phyloP scores from a whole-genome alignment of 2,113 vertebrate genomes.

The Caracal caracal region DNA sequence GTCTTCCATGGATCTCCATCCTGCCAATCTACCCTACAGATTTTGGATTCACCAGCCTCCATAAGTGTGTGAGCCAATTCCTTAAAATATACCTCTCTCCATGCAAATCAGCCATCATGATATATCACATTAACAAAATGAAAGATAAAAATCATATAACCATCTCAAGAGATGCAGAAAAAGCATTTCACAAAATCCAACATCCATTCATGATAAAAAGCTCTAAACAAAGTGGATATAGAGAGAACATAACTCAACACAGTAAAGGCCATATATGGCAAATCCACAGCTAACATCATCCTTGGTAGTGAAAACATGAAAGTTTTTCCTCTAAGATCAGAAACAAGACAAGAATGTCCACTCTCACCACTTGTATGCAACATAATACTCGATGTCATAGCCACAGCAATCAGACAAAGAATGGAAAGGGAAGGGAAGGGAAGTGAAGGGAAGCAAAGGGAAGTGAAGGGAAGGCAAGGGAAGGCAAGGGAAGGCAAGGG shows the following conservation, averaged over 20 bases:
- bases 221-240: neutral
- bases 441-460: neutral
- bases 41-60: neutral
- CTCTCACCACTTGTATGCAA: neutral
- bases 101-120: neutral
- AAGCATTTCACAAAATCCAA: neutral
- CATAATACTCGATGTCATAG: neutral
- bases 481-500: neutral
- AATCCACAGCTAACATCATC: neutral
- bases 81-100: neutral
- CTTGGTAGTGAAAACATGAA: neutral
- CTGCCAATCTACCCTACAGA: neutral
- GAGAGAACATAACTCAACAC: neutral
- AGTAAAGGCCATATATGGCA: neutral
- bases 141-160: neutral
- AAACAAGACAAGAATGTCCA: neutral
- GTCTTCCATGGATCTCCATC: neutral
- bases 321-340: neutral
- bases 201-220: neutral
- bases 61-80: neutral
- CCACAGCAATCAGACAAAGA: neutral
- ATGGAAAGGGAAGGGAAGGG: no score
- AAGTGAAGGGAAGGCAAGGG: neutral
- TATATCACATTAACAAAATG: neutral
- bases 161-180: neutral